phyloP scores from a whole-genome alignment of 23 tunicate species.

The Botrylloides violaceus region DNA sequence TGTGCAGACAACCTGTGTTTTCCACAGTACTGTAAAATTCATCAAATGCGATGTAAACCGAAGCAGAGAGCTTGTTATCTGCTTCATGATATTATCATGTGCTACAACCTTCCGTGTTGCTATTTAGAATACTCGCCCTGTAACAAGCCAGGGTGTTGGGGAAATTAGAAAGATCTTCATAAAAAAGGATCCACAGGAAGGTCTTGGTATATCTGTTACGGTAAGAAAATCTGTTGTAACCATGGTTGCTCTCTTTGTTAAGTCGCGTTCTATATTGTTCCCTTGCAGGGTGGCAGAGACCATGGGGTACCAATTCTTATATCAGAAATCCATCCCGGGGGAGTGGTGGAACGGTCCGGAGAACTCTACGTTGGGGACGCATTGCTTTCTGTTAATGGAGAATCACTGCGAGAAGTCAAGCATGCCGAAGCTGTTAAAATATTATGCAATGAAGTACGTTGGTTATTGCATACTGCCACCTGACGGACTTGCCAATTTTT shows the following conservation, averaged over 20 bases:
- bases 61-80: too few relatives aligned
- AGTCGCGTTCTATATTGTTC: too few relatives aligned
- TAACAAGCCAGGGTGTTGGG: constrained; percentile 63
- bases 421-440: constrained; percentile 83
- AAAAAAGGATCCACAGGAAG: constrained; percentile 47
- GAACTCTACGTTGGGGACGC: constrained; percentile 92
- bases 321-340: constrained; percentile 84
- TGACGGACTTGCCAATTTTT: background rate
- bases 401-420: constrained; percentile 51
- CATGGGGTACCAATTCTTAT: constrained; percentile 90
- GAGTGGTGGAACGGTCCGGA: constrained; percentile 52
- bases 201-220: constrained; percentile 82
- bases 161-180: constrained; percentile 57
- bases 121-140: too few relatives aligned
- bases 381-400: constrained; percentile 79
- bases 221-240: constrained; percentile 34
- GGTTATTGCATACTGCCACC: background rate
- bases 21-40: too few relatives aligned
- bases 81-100: too few relatives aligned
- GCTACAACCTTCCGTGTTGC: too few relatives aligned
- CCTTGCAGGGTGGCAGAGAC: constrained; percentile 77
- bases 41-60: too few relatives aligned
- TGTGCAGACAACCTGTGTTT: too few relatives aligned
- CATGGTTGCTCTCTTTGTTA: too few relatives aligned
- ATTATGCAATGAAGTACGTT: constrained; percentile 58